A percentile compares a stretch with the other conserved stretches of the same genome.
These are phyloP conservation scores for Sebastes ruberrimus DNA, from an alignment of 2,797 vertebrate species.

Conservation along the genomic window DNA sequence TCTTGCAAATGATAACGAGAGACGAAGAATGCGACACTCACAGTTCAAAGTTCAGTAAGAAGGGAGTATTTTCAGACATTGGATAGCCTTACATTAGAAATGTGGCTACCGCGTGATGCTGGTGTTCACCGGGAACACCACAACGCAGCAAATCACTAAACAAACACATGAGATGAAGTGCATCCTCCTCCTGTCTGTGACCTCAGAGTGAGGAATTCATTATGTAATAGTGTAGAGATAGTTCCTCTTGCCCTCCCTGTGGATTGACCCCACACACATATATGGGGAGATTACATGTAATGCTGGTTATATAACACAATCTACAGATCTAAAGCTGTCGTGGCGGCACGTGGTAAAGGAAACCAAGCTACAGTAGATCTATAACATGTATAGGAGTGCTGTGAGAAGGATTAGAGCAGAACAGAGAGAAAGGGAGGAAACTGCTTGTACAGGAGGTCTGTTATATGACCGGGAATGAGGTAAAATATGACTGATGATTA, in stretches of 20 bases:
- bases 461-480: not conserved
- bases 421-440: slow-evolving; percentile 18
- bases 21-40: not conserved
- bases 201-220: slow-evolving; percentile 22
- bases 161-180: slow-evolving; percentile 10
- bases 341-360: slow-evolving; percentile 14
- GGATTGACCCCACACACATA: slow-evolving; percentile 24
- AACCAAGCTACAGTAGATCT: slow-evolving; percentile 3
- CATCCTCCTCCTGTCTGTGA: slow-evolving; percentile 16
- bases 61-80: not conserved
- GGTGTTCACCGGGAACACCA: not conserved
- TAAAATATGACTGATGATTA: slow-evolving; percentile 1
- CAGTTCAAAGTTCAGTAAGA: not conserved
- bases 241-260: slow-evolving; percentile 14
- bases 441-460: not conserved
- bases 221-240: slow-evolving; percentile 37
- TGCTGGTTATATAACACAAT: slow-evolving; percentile 61
- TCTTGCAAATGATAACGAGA: not conserved
- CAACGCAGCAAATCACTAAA: not conserved
- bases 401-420: slow-evolving; percentile 31
- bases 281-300: slow-evolving; percentile 65
- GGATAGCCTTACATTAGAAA: not conserved
- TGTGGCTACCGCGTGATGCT: not conserved
- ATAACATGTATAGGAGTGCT: slow-evolving; percentile 5
- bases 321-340: slow-evolving; percentile 40